phyloP scores from a whole-genome alignment of 1,140 invertebrate species.

The Lasaia peninsularis region DNA sequence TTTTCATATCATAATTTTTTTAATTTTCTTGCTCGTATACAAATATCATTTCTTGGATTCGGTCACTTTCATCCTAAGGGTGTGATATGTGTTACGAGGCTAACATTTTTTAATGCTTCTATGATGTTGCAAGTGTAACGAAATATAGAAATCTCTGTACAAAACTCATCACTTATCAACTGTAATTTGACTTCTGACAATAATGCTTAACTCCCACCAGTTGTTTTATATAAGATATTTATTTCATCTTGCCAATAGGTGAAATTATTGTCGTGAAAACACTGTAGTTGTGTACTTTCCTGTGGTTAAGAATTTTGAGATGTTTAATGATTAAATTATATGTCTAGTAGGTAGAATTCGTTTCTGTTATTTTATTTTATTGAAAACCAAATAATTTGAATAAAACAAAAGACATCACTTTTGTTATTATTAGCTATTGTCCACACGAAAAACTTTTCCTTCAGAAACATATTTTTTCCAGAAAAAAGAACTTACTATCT shows the following conservation, averaged over 20 bases:
- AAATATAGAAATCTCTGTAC: conserved; percentile 13
- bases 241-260: conserved; percentile 33
- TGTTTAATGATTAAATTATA: conserved; percentile 40
- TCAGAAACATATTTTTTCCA: no score
- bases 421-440: neutral
- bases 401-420: neutral
- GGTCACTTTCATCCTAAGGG: no score
- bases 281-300: conserved; percentile 4
- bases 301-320: conserved; percentile 44
- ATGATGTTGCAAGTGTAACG: conserved; percentile 4
- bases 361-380: conserved; percentile 8
- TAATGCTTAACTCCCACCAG: conserved; percentile 39
- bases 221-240: conserved; percentile 28
- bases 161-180: neutral
- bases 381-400: conserved; percentile 5
- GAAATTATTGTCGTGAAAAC: conserved; percentile 11
- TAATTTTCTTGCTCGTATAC: no score
- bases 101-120: conserved; percentile 4
- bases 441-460: no score
- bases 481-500: no score
- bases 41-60: no score
- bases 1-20: no score
- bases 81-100: no score
- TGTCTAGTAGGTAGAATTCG: conserved; percentile 15
- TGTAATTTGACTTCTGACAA: conserved; percentile 31